Evolutionary conservation across 2,113 vertebrate species (phyloP), one percentile per base, ranked within the genome.

Genomic region (Isichthys henryi): DNA sequence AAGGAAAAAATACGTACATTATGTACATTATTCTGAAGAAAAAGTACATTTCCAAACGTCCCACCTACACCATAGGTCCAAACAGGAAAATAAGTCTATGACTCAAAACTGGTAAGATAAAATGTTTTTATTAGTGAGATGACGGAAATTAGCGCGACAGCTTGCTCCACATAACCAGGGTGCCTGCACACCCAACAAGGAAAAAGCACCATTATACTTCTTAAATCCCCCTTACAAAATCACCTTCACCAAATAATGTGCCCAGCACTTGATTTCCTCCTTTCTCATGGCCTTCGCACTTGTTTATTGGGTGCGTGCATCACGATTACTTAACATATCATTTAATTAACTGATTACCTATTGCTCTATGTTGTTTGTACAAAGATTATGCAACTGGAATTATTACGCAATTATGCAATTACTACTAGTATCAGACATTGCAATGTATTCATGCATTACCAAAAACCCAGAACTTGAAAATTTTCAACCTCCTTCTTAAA

Each of bases 21-120:
- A n/a, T 31, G 31, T 13, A 70, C 11, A 31, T 66, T 66, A 27
- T 10, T 66, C 21, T 58, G 53, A 23, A 58, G 5, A 58, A 58
- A 8, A 58, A 2, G 2, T 3, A n/a, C n/a, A n/a, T 62, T 62
- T 62, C 56, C 23, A 0, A n/a, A 9, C 0, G 21, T 23, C 8
- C 21, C 56, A 0, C 23, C 56, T 9, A 1, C 3, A 62, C 6
- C 23, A n/a, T 62, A n/a, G 23, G 2, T n/a, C 56, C 56, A n/a
- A 62, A 9, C 21, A 62, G 23, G 56, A 62, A 62, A n/a, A n/a
- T n/a, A 3, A n/a, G 19, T 56, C 56, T n/a, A 62, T n/a, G 23
- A 9, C 56, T n/a, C 2, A 62, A 62, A n/a, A n/a, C 23, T 7
- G 23, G 23, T 62, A 62, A 62, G 0, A 8, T 3, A n/a, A n/a